These are phyloP conservation scores for Corydoras maculifer DNA, from an alignment of 2,113 vertebrate genomes.

Conservation along the genomic window DNA sequence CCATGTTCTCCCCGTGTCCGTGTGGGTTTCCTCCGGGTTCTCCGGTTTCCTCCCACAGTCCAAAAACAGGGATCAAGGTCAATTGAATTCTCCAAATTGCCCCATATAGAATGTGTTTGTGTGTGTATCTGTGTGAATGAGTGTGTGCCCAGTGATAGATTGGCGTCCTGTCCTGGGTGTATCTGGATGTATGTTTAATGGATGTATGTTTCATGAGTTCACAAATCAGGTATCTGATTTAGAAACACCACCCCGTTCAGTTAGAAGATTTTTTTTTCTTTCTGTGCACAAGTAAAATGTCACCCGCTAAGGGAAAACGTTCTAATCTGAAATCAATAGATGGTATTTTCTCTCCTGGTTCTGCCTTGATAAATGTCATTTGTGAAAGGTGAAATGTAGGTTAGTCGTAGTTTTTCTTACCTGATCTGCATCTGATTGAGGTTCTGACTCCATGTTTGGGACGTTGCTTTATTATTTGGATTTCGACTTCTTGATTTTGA, in stretches of 20 bases:
- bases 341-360: constrained; percentile 24
- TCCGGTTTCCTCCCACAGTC: no score
- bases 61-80: no score
- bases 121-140: no score
- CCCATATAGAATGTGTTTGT: no score
- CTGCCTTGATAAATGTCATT: constrained; percentile 22
- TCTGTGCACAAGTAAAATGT: constrained; percentile 19
- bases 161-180: no score
- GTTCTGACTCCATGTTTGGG: not conserved
- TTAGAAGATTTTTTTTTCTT: not conserved
- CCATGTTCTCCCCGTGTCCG: no score
- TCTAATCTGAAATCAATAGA: constrained; percentile 14
- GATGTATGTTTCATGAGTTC: no score
- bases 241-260: not conserved
- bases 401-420: constrained; percentile 11
- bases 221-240: not conserved
- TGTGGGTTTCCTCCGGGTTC: no score
- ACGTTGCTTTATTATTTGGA: not conserved
- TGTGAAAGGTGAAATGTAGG: constrained; percentile 21
- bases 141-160: no score
- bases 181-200: no score
- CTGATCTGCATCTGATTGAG: not conserved
- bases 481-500: not conserved
- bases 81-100: no score
- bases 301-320: not conserved